Percentiles rank a stretch among this genome's conserved stretches.
Conservation (phyloP, 1,140 invertebrate species). For the Orussus abietinus region DNA sequence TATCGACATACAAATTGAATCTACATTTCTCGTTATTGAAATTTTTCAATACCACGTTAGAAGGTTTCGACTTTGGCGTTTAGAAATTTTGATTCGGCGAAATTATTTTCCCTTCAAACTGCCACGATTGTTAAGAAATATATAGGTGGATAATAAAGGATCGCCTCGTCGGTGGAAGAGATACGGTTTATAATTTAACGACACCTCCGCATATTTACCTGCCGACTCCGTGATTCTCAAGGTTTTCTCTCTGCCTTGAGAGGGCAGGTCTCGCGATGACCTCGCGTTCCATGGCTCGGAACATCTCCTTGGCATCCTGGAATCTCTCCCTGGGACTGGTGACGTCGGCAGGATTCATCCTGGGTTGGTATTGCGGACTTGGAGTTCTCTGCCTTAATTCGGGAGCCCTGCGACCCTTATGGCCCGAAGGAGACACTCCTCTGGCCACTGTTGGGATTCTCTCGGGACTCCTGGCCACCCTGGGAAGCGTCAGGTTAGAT, state of each 20-base stretch:
- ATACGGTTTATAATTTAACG: no score
- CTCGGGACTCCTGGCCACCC: constrained; percentile 44
- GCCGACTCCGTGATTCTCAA: constrained; percentile 38
- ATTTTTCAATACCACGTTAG: no score
- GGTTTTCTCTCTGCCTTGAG: constrained; percentile 40
- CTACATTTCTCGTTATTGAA: no score
- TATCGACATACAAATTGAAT: no score
- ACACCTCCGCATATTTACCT: constrained; percentile 37
- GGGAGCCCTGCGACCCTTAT: constrained; percentile 33
- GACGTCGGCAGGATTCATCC: constrained; percentile 36
- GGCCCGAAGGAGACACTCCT: constrained; percentile 30
- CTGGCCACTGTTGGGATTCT: constrained; percentile 28
- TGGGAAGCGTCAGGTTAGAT: constrained; percentile 41
- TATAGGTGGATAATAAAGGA: no score
- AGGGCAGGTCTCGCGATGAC: constrained; percentile 53
- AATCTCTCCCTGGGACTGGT: constrained; percentile 68
- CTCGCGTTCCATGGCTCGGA: constrained; percentile 71
- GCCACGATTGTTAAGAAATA: no score
- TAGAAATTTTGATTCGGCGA: no score
- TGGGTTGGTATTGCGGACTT: constrained; percentile 50
- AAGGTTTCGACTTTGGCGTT: no score
- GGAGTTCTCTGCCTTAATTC: constrained; percentile 55
- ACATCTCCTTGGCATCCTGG: constrained; percentile 80
- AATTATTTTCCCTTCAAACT: no score
- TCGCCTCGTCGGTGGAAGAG: no score